Percentiles rank a stretch among this genome's conserved stretches.
Evolutionary conservation across 2,113 vertebrate genomes (phyloP).

Genomic region (Hoplias malabaricus): DNA sequence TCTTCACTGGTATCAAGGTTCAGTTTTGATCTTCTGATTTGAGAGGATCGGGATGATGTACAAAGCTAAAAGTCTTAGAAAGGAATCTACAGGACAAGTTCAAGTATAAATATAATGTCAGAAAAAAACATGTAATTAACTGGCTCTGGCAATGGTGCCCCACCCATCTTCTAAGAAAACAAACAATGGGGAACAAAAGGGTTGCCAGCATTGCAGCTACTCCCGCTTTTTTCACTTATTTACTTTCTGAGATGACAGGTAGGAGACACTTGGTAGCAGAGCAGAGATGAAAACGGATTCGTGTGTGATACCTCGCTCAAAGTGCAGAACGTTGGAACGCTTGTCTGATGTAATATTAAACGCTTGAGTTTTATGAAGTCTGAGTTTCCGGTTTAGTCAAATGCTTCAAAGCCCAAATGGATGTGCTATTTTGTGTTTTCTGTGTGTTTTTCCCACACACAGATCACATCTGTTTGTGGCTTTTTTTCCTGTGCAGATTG

Average conservation of each 20-base stretch:
- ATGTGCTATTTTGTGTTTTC: neutral
- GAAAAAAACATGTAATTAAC: too few relatives aligned
- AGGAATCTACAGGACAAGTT: too few relatives aligned
- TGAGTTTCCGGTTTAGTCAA: neutral
- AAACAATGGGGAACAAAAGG: neutral
- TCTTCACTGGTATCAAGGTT: too few relatives aligned
- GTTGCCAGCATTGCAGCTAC: neutral
- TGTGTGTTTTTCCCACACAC: neutral
- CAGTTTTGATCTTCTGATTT: too few relatives aligned
- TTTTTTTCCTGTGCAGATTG: constrained; percentile 6
- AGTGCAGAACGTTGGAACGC: neutral
- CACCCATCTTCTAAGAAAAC: neutral
- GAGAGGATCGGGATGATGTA: too few relatives aligned
- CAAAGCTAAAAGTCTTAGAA: too few relatives aligned
- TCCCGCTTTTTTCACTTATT: neutral
- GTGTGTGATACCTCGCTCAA: neutral
- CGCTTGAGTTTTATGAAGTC: neutral
- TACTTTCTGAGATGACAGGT: neutral
- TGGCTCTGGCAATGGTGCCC: too few relatives aligned
- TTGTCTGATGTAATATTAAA: neutral
- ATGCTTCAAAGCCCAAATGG: neutral
- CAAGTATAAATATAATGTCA: too few relatives aligned
- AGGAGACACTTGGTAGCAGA: neutral
- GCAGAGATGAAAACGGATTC: neutral
- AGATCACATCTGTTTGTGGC: constrained; percentile 7